A percentile compares a stretch with the other conserved stretches of the same genome.
phyloP scores from a whole-genome alignment of 2,888 invertebrate genomes.

The Ophion obscuratus region DNA sequence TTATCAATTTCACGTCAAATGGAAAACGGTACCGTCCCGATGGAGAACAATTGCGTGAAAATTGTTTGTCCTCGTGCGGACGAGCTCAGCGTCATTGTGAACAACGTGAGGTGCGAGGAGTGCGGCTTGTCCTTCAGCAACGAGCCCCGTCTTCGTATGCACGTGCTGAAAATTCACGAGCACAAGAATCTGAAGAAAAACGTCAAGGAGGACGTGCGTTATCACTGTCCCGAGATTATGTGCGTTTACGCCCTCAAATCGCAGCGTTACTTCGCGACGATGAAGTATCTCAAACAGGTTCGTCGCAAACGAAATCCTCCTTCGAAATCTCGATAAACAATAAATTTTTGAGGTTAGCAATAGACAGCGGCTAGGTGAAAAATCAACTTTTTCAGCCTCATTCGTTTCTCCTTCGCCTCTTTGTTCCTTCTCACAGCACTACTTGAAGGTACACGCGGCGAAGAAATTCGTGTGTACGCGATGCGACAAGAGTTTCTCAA shows the following conservation, averaged over 20 bases:
- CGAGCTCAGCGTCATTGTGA: slow-evolving; percentile 80
- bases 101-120: slow-evolving; percentile 78
- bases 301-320: slow-evolving; percentile 22
- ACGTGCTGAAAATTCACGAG: slow-evolving; percentile 81
- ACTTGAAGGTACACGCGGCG: slow-evolving; percentile 83
- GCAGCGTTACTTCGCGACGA: slow-evolving; percentile 78
- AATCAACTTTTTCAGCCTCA: neutral
- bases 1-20: neutral
- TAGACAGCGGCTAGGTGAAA: too few relatives aligned
- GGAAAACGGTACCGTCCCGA: neutral
- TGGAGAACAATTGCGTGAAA: slow-evolving; percentile 61
- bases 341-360: too few relatives aligned
- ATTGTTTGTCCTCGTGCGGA: slow-evolving; percentile 79
- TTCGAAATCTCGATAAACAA: too few relatives aligned
- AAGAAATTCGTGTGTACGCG: slow-evolving; percentile 80
- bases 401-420: neutral
- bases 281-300: slow-evolving; percentile 84
- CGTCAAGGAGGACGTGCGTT: slow-evolving; percentile 76
- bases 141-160: slow-evolving; percentile 79
- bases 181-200: slow-evolving; percentile 77
- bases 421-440: slow-evolving; percentile 78
- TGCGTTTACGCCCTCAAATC: slow-evolving; percentile 79
- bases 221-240: slow-evolving; percentile 80
- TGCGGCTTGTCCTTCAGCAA: slow-evolving; percentile 80
- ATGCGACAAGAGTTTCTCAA: slow-evolving; percentile 83